Conservation (phyloP, 2,888 invertebrate species). For the Griposia aprilina region DNA sequence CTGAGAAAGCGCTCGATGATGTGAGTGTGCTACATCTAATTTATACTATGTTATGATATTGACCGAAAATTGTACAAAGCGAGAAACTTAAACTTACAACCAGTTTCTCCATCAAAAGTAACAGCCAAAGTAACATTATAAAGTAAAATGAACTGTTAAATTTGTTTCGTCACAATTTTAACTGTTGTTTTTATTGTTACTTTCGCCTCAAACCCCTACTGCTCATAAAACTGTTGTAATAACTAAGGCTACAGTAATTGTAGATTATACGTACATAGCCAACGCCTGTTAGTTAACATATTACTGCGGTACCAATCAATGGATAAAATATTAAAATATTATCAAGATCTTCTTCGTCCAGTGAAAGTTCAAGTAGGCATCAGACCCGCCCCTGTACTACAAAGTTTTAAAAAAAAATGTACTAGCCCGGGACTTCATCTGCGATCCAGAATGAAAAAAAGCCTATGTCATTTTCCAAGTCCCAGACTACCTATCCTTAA, state of each 20-base stretch:
- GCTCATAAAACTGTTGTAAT: neutral
- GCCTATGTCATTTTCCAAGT: too few species aligned
- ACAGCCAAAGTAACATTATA: too few species aligned
- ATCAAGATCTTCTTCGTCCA: too few species aligned
- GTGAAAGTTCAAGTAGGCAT: too few species aligned
- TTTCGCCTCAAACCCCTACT: neutral
- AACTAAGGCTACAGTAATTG: neutral
- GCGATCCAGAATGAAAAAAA: too few species aligned
- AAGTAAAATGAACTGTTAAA: neutral
- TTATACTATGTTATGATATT: neutral
- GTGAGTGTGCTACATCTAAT: slow-evolving; percentile 63
- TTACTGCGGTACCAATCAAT: too few species aligned
- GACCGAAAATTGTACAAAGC: neutral
- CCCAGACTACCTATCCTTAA: too few species aligned
- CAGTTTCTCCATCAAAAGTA: too few species aligned
- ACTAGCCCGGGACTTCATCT: too few species aligned
- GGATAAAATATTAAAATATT: too few species aligned
- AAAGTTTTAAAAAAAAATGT: too few species aligned
- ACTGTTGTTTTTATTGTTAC: neutral
- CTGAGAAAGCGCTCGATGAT: slow-evolving; percentile 78
- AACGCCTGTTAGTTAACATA: neutral
- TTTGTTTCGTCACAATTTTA: neutral
- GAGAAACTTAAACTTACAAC: neutral
- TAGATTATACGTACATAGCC: neutral
- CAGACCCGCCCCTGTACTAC: too few species aligned